Conservation (phyloP, 2,888 invertebrate genomes). For the Mesorhabditis sp. region DNA sequence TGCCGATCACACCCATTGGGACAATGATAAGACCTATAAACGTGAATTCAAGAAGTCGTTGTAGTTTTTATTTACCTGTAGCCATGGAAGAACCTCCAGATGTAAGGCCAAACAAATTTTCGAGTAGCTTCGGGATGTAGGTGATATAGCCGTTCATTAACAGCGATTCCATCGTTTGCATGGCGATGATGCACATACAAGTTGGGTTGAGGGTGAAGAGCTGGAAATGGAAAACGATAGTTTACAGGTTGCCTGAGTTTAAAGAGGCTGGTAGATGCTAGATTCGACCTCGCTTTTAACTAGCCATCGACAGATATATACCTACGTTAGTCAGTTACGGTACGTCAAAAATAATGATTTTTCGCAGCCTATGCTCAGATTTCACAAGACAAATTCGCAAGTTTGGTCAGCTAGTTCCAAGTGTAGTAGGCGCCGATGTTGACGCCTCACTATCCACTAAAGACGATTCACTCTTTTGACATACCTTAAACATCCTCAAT, state of each 20-base stretch:
- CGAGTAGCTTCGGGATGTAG: conserved; percentile 46
- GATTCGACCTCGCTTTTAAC: no score
- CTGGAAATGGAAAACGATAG: conserved; percentile 14
- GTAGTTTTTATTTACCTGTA: conserved; percentile 23
- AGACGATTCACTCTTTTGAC: not conserved
- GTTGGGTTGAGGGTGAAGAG: conserved; percentile 33
- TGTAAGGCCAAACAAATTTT: conserved; percentile 40
- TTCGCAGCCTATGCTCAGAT: no score
- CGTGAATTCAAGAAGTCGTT: no score
- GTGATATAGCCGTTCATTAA: conserved; percentile 49
- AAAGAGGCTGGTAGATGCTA: not conserved
- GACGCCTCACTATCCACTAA: not conserved
- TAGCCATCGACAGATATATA: no score
- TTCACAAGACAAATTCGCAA: no score
- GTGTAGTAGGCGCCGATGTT: no score
- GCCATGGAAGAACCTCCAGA: conserved; percentile 30
- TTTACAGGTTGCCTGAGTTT: not conserved
- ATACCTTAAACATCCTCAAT: conserved; percentile 31
- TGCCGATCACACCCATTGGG: conserved; percentile 35
- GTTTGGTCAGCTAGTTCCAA: no score
- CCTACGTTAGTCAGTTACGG: no score
- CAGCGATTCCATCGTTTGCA: conserved; percentile 39
- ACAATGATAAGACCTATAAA: conserved; percentile 36
- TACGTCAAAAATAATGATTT: no score
- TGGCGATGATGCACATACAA: conserved; percentile 31